Conservation (phyloP, 2,797 vertebrate species). For the Pangasius djambal region DNA sequence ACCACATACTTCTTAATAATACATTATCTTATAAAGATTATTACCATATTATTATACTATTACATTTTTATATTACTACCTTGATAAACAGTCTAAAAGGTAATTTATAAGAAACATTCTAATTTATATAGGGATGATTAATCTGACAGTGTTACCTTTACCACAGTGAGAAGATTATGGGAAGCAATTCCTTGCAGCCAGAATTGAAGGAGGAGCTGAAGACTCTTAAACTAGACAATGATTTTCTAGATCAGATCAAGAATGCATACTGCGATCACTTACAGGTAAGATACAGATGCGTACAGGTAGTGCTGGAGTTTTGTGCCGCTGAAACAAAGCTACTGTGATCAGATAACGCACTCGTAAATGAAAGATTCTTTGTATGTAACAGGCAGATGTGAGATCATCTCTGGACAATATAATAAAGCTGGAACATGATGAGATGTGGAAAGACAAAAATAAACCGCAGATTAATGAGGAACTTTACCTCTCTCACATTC, state of each 20-base stretch:
- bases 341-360: not conserved
- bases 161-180: slow-evolving; percentile 69
- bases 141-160: slow-evolving; percentile 37
- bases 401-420: slow-evolving; percentile 70
- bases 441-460: slow-evolving; percentile 71
- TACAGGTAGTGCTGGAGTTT: not conserved
- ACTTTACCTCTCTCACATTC: slow-evolving; percentile 70
- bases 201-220: slow-evolving; percentile 74
- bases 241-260: slow-evolving; percentile 68
- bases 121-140: not conserved
- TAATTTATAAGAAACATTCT: not conserved
- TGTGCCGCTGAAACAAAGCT: not conserved
- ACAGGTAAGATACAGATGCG: slow-evolving; percentile 63
- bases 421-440: slow-evolving; percentile 72
- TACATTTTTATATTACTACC: not conserved
- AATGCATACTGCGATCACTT: slow-evolving; percentile 66
- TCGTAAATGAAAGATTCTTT: not conserved
- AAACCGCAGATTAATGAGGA: slow-evolving; percentile 67
- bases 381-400: slow-evolving; percentile 73
- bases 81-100: not conserved
- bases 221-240: slow-evolving; percentile 71
- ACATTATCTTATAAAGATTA: not conserved
- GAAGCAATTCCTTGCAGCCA: slow-evolving; percentile 72
- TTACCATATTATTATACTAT: not conserved
- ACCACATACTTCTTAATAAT: not conserved